Conservation (phyloP, 2,113 vertebrate genomes). For the Pomatorhinus ruficollis region DNA sequence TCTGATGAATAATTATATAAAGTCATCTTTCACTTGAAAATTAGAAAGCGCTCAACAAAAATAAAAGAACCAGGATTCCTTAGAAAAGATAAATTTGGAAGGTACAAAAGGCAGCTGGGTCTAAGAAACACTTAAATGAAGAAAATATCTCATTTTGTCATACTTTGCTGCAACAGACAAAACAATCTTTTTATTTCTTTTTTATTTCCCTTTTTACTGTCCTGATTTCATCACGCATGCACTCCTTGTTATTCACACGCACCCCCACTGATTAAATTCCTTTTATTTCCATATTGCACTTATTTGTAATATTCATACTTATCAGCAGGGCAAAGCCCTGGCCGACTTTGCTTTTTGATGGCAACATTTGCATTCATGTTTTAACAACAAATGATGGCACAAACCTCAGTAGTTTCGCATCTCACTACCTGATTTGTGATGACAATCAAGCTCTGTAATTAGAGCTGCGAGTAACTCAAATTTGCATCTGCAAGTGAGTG, state of each 20-base stretch:
- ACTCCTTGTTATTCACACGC: background rate
- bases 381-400: constrained; percentile 29
- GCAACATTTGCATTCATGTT: constrained; percentile 16
- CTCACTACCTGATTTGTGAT: constrained; percentile 46
- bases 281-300: background rate
- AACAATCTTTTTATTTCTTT: background rate
- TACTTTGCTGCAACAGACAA: background rate
- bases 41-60: background rate
- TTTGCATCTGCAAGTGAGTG: constrained; percentile 42
- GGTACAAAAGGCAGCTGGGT: background rate
- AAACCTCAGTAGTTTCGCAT: constrained; percentile 10
- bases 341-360: background rate
- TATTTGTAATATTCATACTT: background rate
- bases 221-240: background rate
- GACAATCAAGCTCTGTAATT: constrained; percentile 55
- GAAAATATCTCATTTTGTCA: background rate
- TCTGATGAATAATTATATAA: background rate
- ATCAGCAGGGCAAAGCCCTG: background rate
- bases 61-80: background rate
- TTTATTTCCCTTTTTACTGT: background rate
- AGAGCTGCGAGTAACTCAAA: constrained; percentile 45
- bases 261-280: background rate
- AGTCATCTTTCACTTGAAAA: background rate
- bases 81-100: background rate
- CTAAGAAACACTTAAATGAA: background rate